Evolutionary conservation across 2,113 vertebrate species (phyloP).

Genomic region (Pithys albifrons): DNA sequence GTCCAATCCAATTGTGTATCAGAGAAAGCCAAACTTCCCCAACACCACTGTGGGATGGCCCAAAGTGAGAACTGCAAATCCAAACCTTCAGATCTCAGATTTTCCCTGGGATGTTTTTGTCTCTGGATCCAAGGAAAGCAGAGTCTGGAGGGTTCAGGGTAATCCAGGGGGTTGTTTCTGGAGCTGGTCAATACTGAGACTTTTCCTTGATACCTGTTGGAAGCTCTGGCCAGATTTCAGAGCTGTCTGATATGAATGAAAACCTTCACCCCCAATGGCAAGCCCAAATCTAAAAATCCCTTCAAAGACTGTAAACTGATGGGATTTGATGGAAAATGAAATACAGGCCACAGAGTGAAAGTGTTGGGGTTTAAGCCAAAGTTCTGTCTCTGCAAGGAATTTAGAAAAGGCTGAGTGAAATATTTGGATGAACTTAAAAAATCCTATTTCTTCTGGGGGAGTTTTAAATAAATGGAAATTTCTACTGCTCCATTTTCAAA

Average conservation of each 20-base stretch:
- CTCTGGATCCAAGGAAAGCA: background rate
- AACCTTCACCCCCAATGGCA: background rate
- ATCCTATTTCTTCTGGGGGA: background rate
- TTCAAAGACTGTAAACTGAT: conserved; percentile 25
- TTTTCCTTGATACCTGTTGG: background rate
- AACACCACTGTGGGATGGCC: rapidly evolving
- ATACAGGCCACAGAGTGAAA: background rate
- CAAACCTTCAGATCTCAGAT: background rate
- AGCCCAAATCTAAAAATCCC: background rate
- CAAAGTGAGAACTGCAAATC: background rate
- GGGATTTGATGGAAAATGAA: background rate
- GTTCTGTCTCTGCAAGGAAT: background rate
- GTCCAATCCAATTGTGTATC: background rate
- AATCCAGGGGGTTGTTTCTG: background rate
- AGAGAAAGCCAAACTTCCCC: background rate
- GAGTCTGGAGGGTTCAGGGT: background rate
- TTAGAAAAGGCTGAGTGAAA: conserved; percentile 1
- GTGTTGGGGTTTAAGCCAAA: background rate
- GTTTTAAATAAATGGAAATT: background rate
- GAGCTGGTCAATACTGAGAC: background rate
- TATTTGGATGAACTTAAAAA: background rate
- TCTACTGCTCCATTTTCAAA: background rate
- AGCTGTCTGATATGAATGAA: background rate
- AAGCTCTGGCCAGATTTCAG: background rate
- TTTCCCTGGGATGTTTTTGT: background rate